phyloP scores from a whole-genome alignment of 2,113 vertebrate species.

The Pontoporia blainvillei region DNA sequence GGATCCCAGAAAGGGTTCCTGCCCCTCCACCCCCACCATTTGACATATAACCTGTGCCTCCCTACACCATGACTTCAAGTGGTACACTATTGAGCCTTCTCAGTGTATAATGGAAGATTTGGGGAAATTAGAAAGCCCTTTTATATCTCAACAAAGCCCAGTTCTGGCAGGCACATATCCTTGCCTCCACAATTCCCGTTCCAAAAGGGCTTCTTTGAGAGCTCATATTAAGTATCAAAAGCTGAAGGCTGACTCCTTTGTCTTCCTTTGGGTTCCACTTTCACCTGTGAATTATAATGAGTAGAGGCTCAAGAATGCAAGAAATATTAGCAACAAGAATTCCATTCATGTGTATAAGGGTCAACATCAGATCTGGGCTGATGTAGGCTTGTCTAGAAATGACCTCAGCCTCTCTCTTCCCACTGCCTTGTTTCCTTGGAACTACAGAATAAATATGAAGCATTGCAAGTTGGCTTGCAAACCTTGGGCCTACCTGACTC shows the following conservation, averaged over 20 bases:
- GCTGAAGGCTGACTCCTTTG: background rate
- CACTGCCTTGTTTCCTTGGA: background rate
- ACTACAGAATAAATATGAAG: background rate
- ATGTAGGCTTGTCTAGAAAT: background rate
- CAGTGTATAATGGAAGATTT: background rate
- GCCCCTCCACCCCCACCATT: background rate
- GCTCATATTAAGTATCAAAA: background rate
- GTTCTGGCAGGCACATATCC: background rate
- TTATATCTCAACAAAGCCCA: background rate
- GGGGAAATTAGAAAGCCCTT: background rate
- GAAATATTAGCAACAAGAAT: background rate
- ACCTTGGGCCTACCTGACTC: background rate
- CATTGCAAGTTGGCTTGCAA: background rate
- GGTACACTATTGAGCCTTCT: background rate
- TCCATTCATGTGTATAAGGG: background rate
- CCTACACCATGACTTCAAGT: background rate
- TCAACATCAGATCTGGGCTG: background rate
- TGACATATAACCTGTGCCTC: background rate
- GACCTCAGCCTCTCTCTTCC: background rate
- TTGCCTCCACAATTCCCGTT: background rate
- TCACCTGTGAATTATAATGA: background rate
- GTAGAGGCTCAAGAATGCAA: background rate
- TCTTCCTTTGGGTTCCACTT: background rate
- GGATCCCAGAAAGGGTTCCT: background rate
- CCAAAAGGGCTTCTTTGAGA: background rate